Evolutionary conservation across 2,888 invertebrate species (phyloP).

Genomic region (Parnassius mnemosyne): DNA sequence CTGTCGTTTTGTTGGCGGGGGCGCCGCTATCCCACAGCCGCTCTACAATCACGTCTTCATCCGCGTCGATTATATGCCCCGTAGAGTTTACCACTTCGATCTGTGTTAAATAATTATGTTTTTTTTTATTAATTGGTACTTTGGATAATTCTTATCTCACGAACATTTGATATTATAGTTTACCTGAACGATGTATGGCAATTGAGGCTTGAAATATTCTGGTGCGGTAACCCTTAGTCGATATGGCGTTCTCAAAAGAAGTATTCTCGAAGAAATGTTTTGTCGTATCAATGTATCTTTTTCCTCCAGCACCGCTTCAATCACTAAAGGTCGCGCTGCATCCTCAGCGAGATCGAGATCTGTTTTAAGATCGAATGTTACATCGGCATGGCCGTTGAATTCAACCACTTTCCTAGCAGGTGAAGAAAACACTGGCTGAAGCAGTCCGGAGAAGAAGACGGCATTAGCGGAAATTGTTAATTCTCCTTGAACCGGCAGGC

Average conservation of each 20-base stretch:
- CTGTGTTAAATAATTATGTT: slow-evolving; percentile 35
- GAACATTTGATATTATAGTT: slow-evolving; percentile 13
- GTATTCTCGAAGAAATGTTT: slow-evolving; percentile 84
- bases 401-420: slow-evolving; percentile 86
- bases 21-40: slow-evolving; percentile 72
- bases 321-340: slow-evolving; percentile 89
- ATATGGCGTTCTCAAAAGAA: slow-evolving; percentile 80
- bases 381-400: slow-evolving; percentile 83
- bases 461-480: slow-evolving; percentile 92
- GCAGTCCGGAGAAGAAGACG: slow-evolving; percentile 87
- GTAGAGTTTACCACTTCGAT: slow-evolving; percentile 66
- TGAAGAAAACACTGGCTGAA: slow-evolving; percentile 88
- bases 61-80: slow-evolving; percentile 52
- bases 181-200: slow-evolving; percentile 91
- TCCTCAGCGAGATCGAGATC: slow-evolving; percentile 87
- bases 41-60: slow-evolving; percentile 63
- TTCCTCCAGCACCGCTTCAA: slow-evolving; percentile 95
- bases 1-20: slow-evolving; percentile 58
- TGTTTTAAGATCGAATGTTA: slow-evolving; percentile 88
- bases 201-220: slow-evolving; percentile 92
- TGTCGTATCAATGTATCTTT: slow-evolving; percentile 91
- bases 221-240: slow-evolving; percentile 90
- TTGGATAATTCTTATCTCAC: background rate
- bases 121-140: background rate
- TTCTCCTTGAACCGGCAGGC: slow-evolving; percentile 92